Base-by-base conservation (phyloP, 2,888 invertebrate genomes). In the Ephialtes manifestator region DNA sequence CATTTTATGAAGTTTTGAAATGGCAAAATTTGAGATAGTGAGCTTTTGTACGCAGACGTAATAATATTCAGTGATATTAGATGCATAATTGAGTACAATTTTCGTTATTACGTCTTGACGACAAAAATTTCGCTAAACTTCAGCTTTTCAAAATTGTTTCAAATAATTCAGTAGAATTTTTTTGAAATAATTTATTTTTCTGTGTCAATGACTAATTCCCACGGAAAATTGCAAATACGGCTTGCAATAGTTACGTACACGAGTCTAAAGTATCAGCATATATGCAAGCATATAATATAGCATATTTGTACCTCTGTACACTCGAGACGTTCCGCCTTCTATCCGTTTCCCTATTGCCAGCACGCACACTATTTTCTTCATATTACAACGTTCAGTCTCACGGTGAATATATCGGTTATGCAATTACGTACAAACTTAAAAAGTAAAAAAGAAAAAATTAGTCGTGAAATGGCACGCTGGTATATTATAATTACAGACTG, bases 261-360 rank as follows among this genome's bases (percentile, higher is more conserved):
- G 67, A 51, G 60, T n/a, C 39, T 58, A 28, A 39, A 72, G 68
- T 31, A 71, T 79, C 65, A 63, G 31, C 31, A 39, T 15, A 46
- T 46, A 20, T 74, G 55, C 60, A 15, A n/a, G 65, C 18, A 63
- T 39, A 68, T 60, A 43, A 63, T 46, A 55, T 24, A 35, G 77
- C 76, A 63, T 76, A 81, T 65, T 46, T 68, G 53, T 76, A 2
- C 53, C 63, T 70, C 76, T 81, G 76, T 80, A 76, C 71, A 84
- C 51, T 84, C 77, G 77, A 84, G 81, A 84, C 84, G 84, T 81
- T 81, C 81, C 84, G 78, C 78, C 84, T 79, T n/a, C 31, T 60
- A 60, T 60, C 65, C 74, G 58, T 78, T 81, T 71, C 70, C 78
- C 81, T 70, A 85, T 78, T 65, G 84, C 35, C 60, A 35, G 70